A percentile compares a stretch with the other conserved stretches of the same genome.
Evolutionary conservation across 1,140 invertebrate species (phyloP).

Genomic region (Popillia japonica): DNA sequence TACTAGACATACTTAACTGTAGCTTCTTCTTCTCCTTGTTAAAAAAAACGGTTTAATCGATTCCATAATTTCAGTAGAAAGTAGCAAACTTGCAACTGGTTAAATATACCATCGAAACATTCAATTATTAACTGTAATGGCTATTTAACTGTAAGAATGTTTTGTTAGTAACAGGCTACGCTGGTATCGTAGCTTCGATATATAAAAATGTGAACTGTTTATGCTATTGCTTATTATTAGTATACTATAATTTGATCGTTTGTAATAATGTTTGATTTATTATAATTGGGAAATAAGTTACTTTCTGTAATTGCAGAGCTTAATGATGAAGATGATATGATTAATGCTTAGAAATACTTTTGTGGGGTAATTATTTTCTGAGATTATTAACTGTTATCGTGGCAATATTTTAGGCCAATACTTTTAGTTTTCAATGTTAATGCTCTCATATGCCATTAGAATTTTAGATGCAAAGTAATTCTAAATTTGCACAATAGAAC

Average conservation of each 20-base stretch:
- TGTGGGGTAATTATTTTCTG: no score
- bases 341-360: no score
- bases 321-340: no score
- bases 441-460: no score
- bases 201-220: background rate
- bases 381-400: no score
- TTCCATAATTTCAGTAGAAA: background rate
- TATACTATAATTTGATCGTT: background rate
- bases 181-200: background rate
- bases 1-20: no score
- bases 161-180: background rate
- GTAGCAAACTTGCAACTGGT: background rate
- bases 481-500: no score
- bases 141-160: slow-evolving; percentile 9
- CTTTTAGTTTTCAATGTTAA: no score
- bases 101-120: background rate
- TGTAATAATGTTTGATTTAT: background rate
- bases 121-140: slow-evolving; percentile 19
- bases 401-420: no score
- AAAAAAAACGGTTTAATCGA: background rate
- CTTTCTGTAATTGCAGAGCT: background rate
- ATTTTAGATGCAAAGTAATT: no score
- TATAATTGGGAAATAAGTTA: background rate
- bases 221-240: background rate
- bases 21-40: background rate